Conservation (phyloP, 2,888 invertebrate species). For the Lottia scabra region DNA sequence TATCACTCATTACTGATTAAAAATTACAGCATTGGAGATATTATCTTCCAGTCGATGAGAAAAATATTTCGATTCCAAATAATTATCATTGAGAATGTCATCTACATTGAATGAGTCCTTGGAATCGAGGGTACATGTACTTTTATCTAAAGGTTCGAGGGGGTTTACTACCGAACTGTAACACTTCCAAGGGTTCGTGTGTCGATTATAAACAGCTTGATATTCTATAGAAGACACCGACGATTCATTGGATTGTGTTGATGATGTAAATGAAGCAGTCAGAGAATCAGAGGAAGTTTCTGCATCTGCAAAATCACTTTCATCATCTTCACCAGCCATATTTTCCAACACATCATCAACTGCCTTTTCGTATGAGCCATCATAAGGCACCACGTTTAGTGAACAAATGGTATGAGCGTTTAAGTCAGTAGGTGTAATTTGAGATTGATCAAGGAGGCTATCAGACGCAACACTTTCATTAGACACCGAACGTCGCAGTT, state of each 20-base stretch:
- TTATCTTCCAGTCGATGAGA: no score
- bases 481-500: constrained; percentile 2
- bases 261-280: neutral
- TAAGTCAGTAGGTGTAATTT: constrained; percentile 5
- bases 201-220: constrained; percentile 26
- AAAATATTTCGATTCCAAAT: constrained; percentile 15
- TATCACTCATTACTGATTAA: no score
- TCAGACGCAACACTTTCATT: neutral
- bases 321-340: constrained; percentile 22
- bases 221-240: constrained; percentile 16
- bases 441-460: neutral
- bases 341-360: constrained; percentile 21
- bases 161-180: constrained; percentile 27
- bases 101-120: constrained; percentile 28
- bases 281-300: constrained; percentile 15
- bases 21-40: no score
- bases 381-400: constrained; percentile 8
- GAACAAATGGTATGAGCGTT: constrained; percentile 3
- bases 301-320: constrained; percentile 24
- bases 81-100: constrained; percentile 34
- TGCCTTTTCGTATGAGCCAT: constrained; percentile 16
- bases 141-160: no score
- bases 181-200: constrained; percentile 31
- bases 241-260: constrained; percentile 9
- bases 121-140: constrained; percentile 22